phyloP scores from a whole-genome alignment of 2,113 vertebrate genomes.

The Paradisaea rubra region DNA sequence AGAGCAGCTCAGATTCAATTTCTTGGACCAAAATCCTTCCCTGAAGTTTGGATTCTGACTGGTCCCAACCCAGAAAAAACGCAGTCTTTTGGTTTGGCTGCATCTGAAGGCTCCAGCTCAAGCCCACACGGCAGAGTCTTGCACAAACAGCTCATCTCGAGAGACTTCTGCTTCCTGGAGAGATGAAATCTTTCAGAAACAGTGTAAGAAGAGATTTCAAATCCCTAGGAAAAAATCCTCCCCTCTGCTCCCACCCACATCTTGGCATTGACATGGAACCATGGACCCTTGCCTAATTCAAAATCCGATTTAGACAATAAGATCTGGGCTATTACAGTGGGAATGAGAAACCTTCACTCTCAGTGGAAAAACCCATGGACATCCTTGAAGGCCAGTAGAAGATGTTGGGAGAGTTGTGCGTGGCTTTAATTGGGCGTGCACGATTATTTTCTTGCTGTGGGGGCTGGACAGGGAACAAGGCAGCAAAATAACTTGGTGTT shows the following conservation, averaged over 20 bases:
- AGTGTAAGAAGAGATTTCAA: slow-evolving; percentile 10
- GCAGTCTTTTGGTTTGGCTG: not conserved
- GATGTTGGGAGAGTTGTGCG: not conserved
- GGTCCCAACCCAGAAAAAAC: not conserved
- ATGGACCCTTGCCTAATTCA: slow-evolving; percentile 11
- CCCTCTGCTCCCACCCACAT: not conserved
- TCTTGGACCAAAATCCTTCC: not conserved
- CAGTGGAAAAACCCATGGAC: slow-evolving; percentile 3
- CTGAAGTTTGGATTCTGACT: not conserved
- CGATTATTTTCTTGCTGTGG: not conserved
- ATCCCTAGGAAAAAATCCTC: slow-evolving; percentile 15
- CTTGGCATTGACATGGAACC: not conserved
- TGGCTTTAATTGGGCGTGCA: not conserved
- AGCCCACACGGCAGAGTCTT: not conserved
- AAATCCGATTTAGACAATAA: slow-evolving; percentile 29
- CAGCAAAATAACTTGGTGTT: not conserved
- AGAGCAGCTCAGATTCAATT: not conserved
- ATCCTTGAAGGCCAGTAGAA: not conserved
- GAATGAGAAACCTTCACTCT: not conserved
- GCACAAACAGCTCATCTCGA: slow-evolving; percentile 13
- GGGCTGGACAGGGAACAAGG: not conserved
- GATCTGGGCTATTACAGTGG: not conserved
- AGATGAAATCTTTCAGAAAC: slow-evolving; percentile 55
- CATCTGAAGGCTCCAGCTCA: not conserved
- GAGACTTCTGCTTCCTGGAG: slow-evolving; percentile 42